Evolutionary conservation across 2,888 invertebrate species (phyloP).

Genomic region (Embidobia sp.): DNA sequence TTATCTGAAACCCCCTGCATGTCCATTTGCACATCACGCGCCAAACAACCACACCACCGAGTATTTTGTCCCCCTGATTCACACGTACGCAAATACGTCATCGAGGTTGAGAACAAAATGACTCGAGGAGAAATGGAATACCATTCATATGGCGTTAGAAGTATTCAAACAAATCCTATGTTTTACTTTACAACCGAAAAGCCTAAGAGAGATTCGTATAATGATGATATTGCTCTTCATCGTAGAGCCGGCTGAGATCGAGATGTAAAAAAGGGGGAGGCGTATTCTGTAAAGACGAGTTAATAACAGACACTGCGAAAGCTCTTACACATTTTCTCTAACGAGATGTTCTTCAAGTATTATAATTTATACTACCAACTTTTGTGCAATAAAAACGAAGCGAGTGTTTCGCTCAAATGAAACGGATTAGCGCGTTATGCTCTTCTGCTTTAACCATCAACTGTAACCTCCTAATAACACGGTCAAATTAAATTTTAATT

Average conservation of each 20-base stretch:
- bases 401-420: conserved; percentile 8
- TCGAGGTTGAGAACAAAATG: conserved; percentile 50
- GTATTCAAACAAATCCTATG: conserved; percentile 54
- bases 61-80: too few relatives aligned
- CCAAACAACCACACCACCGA: conserved; percentile 4
- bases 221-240: conserved; percentile 59
- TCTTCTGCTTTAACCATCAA: conserved; percentile 4
- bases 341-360: conserved; percentile 49
- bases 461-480: conserved; percentile 8
- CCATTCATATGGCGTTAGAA: conserved; percentile 41
- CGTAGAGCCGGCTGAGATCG: conserved; percentile 48
- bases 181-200: conserved; percentile 53
- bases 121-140: conserved; percentile 53
- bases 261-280: conserved; percentile 51
- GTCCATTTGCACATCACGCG: neutral
- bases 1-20: too few relatives aligned
- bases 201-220: conserved; percentile 56
- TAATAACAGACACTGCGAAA: conserved; percentile 56
- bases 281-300: conserved; percentile 55
- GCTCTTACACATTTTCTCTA: conserved; percentile 51
- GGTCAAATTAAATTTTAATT: conserved; percentile 9
- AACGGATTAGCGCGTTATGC: neutral
- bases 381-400: conserved; percentile 23
- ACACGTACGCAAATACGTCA: conserved; percentile 9
- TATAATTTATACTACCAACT: conserved; percentile 42